These are phyloP conservation scores for Amphipyra tragopoginis DNA, from an alignment of 2,888 invertebrate species.

Conservation along the genomic window DNA sequence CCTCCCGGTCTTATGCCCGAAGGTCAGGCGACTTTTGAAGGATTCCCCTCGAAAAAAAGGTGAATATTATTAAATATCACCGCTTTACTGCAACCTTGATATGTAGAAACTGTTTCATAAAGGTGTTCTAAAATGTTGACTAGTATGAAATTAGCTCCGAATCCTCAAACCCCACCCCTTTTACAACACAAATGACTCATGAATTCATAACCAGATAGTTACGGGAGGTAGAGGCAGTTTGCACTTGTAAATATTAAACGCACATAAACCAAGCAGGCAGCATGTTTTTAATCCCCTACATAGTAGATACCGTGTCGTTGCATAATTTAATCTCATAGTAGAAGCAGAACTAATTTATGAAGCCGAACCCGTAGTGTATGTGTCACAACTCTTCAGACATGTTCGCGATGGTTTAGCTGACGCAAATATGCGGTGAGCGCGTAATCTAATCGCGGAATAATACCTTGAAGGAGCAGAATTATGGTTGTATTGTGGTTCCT, in stretches of 20 bases:
- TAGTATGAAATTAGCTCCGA: too few species aligned
- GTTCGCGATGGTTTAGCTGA: not conserved
- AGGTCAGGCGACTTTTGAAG: too few species aligned
- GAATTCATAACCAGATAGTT: conserved; percentile 5
- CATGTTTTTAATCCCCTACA: conserved; percentile 9
- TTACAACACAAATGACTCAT: conserved; percentile 2
- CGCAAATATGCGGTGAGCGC: not conserved
- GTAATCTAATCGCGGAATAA: conserved; percentile 2
- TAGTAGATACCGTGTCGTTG: not conserved
- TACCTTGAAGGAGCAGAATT: not conserved
- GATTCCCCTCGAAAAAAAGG: too few species aligned
- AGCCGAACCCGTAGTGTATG: conserved; percentile 3
- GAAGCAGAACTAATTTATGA: conserved; percentile 27
- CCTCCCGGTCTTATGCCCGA: too few species aligned
- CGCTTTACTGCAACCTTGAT: too few species aligned
- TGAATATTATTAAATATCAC: too few species aligned
- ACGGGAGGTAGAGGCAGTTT: conserved; percentile 5
- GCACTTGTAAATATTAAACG: conserved; percentile 8
- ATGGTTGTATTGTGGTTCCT: not conserved
- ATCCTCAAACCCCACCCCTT: not conserved
- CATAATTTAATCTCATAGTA: conserved; percentile 23
- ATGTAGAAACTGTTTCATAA: too few species aligned
- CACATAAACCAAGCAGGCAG: conserved; percentile 4
- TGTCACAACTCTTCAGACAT: conserved; percentile 11
- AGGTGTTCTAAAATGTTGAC: too few species aligned